phyloP scores from a whole-genome alignment of 2,113 vertebrate species.

The Ictalurus furcatus region DNA sequence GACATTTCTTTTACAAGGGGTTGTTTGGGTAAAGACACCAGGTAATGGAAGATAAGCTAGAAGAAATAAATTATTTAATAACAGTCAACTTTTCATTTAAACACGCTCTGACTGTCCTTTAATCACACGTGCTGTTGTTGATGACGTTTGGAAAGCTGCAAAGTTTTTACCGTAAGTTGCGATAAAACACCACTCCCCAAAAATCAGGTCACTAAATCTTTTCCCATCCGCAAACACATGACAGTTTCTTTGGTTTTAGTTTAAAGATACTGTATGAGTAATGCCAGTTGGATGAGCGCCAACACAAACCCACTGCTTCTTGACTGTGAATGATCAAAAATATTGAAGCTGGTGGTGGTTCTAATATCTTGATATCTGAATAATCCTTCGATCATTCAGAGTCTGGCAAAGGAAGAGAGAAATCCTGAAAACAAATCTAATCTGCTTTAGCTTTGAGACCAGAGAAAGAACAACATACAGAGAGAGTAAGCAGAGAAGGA shows the following conservation, averaged over 20 bases:
- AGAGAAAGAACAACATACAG: background rate
- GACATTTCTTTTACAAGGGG: background rate
- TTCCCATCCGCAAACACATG: background rate
- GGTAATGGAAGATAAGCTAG: background rate
- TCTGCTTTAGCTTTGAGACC: slow-evolving; percentile 15
- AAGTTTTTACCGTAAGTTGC: slow-evolving; percentile 5
- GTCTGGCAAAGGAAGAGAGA: background rate
- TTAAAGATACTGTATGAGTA: slow-evolving; percentile 13
- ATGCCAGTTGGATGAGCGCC: background rate
- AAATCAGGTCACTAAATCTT: background rate
- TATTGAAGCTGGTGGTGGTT: background rate
- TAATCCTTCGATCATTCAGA: background rate
- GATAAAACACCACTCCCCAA: slow-evolving; percentile 18
- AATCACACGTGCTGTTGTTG: background rate
- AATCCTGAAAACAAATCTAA: slow-evolving; percentile 4
- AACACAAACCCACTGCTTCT: slow-evolving; percentile 15
- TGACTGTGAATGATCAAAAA: background rate
- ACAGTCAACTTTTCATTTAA: background rate
- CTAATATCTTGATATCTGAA: background rate
- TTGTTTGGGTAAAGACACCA: background rate
- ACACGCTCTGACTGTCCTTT: background rate
- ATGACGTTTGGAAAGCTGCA: background rate
- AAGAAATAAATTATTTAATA: background rate
- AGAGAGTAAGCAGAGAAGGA: background rate
- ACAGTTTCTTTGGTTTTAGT: slow-evolving; percentile 13